Conservation (phyloP, 2,888 invertebrate species). For the Oxystoma pomonae region DNA sequence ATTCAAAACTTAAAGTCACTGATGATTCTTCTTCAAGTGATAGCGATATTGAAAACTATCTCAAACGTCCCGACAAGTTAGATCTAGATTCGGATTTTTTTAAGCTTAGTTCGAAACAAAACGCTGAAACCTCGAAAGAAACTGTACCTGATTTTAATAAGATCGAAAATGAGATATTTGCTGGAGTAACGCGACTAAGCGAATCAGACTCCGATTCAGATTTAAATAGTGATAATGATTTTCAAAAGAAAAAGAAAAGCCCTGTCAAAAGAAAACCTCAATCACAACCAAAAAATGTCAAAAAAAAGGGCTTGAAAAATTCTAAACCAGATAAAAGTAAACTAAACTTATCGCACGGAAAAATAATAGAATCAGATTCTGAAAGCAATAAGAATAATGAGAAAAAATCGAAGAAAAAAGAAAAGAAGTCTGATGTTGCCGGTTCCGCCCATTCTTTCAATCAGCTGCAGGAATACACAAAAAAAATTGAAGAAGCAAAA, state of each 20-base stretch:
- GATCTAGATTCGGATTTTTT: slow-evolving; percentile 56
- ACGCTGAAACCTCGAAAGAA: slow-evolving; percentile 1
- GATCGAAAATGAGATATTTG: slow-evolving; percentile 42
- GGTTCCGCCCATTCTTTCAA: slow-evolving; percentile 43
- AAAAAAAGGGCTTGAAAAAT: not conserved
- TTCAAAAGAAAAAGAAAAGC: not conserved
- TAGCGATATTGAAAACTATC: slow-evolving; percentile 53
- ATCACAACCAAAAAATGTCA: slow-evolving; percentile 10
- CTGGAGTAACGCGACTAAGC: slow-evolving; percentile 37
- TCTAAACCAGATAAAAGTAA: slow-evolving; percentile 7
- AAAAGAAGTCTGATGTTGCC: not conserved
- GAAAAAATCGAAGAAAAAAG: not conserved
- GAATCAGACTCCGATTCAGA: slow-evolving; percentile 37
- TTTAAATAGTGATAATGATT: not conserved
- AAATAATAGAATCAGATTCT: slow-evolving; percentile 35
- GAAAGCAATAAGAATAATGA: not conserved
- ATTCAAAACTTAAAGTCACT: slow-evolving; percentile 4
- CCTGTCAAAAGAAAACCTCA: slow-evolving; percentile 4
- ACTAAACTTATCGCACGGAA: slow-evolving; percentile 29
- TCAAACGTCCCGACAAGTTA: slow-evolving; percentile 52
- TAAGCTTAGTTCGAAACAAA: slow-evolving; percentile 21
- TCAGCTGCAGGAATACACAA: slow-evolving; percentile 57
- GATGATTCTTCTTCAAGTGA: slow-evolving; percentile 42
- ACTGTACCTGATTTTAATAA: slow-evolving; percentile 32
- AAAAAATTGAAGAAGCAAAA: slow-evolving; percentile 59